phyloP scores from a whole-genome alignment of 2,113 vertebrate genomes.

The Nothocercus julius region DNA sequence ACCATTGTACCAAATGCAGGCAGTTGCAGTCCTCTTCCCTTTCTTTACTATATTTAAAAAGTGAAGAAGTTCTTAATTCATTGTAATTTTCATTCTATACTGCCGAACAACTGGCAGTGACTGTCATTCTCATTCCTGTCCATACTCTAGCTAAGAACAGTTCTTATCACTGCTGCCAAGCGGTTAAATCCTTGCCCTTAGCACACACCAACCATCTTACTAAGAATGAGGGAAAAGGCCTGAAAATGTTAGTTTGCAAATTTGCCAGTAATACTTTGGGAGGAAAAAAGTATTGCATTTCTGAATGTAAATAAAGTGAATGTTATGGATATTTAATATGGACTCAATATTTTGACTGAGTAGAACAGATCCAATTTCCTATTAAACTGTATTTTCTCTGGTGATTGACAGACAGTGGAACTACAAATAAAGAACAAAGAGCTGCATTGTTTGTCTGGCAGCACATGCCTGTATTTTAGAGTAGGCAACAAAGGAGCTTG shows the following conservation, averaged over 20 bases:
- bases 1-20: not conserved
- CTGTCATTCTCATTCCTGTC: not conserved
- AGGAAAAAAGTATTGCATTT: not conserved
- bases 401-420: slow-evolving; percentile 40
- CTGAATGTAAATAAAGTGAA: not conserved
- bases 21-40: not conserved
- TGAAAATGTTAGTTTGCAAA: not conserved
- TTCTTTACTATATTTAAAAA: not conserved
- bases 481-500: slow-evolving; percentile 35
- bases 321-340: not conserved
- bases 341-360: slow-evolving; percentile 10
- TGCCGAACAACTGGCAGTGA: not conserved
- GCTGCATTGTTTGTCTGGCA: slow-evolving; percentile 33
- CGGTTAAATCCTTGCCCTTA: not conserved
- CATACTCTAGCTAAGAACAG: not conserved
- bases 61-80: not conserved
- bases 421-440: slow-evolving; percentile 50
- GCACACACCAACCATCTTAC: not conserved
- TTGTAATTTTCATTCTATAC: not conserved
- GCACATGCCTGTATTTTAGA: slow-evolving; percentile 50
- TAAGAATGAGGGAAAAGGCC: not conserved
- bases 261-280: not conserved
- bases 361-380: slow-evolving; percentile 12
- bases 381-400: slow-evolving; percentile 47
- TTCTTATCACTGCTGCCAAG: not conserved